Conservation (phyloP, 2,888 invertebrate species). For the Argyresthia albistria region DNA sequence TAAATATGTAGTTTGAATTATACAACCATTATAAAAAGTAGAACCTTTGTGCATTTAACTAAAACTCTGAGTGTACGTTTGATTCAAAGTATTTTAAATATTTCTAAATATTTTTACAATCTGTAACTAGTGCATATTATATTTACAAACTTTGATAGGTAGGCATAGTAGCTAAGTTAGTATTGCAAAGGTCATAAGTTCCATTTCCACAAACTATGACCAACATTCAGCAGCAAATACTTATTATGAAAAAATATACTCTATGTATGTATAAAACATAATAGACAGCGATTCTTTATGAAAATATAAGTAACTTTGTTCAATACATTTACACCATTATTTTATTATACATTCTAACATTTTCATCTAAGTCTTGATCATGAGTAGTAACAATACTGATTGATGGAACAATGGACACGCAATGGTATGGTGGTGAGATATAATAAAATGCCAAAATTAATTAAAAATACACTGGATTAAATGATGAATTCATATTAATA, state of each 20-base stretch:
- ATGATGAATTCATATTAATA: neutral
- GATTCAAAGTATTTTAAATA: neutral
- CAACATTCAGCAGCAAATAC: neutral
- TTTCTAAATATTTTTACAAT: neutral
- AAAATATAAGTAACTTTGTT: slow-evolving; percentile 45
- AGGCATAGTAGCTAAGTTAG: slow-evolving; percentile 29
- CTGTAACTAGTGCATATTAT: slow-evolving; percentile 16
- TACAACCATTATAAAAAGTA: no score
- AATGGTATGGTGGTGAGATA: no score
- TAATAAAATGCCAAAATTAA: neutral
- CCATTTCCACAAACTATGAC: neutral
- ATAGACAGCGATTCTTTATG: slow-evolving; percentile 24
- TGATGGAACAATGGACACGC: neutral
- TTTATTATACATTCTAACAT: neutral
- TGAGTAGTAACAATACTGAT: slow-evolving; percentile 4
- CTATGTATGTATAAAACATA: neutral
- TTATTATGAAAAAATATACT: slow-evolving; percentile 4
- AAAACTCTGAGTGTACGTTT: neutral
- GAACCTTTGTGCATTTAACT: no score
- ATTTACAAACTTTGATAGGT: slow-evolving; percentile 40
- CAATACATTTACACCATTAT: neutral
- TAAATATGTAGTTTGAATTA: no score
- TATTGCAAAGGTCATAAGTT: slow-evolving; percentile 48
- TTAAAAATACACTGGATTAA: neutral
- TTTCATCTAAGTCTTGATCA: neutral